These are phyloP conservation scores for Poecilia wingei DNA, from an alignment of 2,797 vertebrate species.

Conservation along the genomic window DNA sequence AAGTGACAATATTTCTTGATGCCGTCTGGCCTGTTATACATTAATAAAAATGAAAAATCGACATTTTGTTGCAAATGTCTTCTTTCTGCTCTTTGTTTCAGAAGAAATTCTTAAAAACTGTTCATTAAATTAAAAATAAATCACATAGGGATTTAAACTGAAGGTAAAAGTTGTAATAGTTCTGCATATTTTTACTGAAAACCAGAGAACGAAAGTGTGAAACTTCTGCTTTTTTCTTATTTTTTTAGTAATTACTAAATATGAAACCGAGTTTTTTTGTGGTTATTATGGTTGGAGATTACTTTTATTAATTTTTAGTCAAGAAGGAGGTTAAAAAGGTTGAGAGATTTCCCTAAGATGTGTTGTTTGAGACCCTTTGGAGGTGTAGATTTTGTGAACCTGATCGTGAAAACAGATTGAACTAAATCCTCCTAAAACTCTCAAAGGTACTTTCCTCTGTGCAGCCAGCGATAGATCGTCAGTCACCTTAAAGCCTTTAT, in stretches of 20 bases:
- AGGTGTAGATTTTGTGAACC: background rate
- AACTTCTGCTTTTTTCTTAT: no score
- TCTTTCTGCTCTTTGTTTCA: background rate
- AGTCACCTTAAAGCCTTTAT: background rate
- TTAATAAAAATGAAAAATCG: background rate
- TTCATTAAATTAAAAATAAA: background rate
- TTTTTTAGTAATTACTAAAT: background rate
- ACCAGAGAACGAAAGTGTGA: background rate
- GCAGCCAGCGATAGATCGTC: constrained; percentile 17
- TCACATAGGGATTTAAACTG: background rate
- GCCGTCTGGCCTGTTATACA: background rate
- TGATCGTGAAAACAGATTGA: constrained; percentile 6
- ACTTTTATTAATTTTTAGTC: background rate
- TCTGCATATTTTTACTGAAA: background rate
- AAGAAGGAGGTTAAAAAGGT: background rate
- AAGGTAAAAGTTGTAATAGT: background rate
- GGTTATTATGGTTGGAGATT: background rate
- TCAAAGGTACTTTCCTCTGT: background rate
- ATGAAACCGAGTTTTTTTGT: background rate
- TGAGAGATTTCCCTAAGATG: background rate
- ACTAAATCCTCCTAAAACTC: background rate
- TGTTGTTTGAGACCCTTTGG: no score
- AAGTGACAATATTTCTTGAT: background rate
- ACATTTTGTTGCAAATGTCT: background rate
- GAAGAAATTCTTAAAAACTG: background rate